Evolutionary conservation across 1,140 invertebrate genomes (phyloP).

Genomic region (Maconellicoccus hirsutus): DNA sequence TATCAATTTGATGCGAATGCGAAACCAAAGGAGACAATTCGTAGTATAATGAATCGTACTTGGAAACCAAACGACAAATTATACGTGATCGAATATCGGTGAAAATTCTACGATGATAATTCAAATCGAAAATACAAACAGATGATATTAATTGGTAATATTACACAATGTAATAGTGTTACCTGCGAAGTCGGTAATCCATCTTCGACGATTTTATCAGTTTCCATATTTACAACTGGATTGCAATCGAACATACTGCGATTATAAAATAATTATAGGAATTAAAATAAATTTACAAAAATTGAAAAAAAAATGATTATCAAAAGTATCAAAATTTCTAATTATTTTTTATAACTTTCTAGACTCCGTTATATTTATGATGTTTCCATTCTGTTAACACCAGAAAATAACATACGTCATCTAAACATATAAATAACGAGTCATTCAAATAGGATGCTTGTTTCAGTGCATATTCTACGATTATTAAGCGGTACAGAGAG

Average conservation of each 20-base stretch:
- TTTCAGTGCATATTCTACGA: too few species aligned
- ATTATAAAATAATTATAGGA: neutral
- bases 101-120: too few species aligned
- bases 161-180: neutral
- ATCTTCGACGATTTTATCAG: slow-evolving; percentile 15
- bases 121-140: neutral
- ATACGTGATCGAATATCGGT: too few species aligned
- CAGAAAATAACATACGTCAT: slow-evolving; percentile 21
- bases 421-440: too few species aligned
- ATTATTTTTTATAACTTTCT: slow-evolving; percentile 16
- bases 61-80: too few species aligned
- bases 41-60: too few species aligned
- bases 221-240: slow-evolving; percentile 12
- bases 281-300: neutral
- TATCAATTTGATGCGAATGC: too few species aligned
- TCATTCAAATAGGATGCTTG: too few species aligned
- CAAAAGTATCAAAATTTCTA: slow-evolving; percentile 15
- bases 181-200: neutral
- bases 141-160: neutral
- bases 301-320: neutral
- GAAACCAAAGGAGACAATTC: too few species aligned
- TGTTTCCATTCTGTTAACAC: slow-evolving; percentile 13
- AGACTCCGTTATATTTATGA: slow-evolving; percentile 19
- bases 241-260: neutral
- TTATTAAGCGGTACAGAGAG: too few species aligned